Evolutionary conservation across 2,797 vertebrate species (phyloP), one percentile per base, ranked within the genome.

Genomic region (Rhadinocentrus ornatus): DNA sequence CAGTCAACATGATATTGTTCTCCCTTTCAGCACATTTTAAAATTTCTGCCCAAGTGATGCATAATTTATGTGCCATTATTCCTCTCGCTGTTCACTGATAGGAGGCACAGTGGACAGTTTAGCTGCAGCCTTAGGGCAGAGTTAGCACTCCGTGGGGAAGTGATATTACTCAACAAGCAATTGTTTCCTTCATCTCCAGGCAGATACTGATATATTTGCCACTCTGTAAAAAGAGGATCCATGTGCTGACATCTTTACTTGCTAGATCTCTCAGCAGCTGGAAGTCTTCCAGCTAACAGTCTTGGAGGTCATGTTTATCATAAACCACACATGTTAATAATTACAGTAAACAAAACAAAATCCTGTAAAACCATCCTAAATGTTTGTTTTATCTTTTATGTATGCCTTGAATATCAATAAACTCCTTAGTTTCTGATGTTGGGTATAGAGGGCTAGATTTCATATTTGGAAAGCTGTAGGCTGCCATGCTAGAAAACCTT

Each of bases 191-290:
- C 84, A 86, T 88, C 82, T 82, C 65, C 15, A 57, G 83, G 75
- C 80, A 88, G 78, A 83, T 82, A 70, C 78, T 89, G 84, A 88
- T 88, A 81, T 85, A 90, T 87, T 83, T 86, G 79, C 80, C 71
- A 73, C 84, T 76, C 70, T 82, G 81, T 81, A 83, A 88, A 89
- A 91, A 92, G 90, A 77, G 76, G 62, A 89, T 83, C 82, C 81
- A 41, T 41, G 39, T 41, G 39, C 39, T 41, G 13, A 41, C 39
- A 41, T 41, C 39, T 41, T 41, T 15, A 16, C 39, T 16, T 16
- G 39, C 39, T 41, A 41, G 15, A 90, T 75, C 78, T 82, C 83
- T 84, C 81, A 79, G 75, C 73, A 83, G 76, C 78, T 89, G 85
- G 83, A 80, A 63, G 46, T 71, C 65, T 75, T 83, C 79, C 85